Conservation (phyloP, 1,140 invertebrate genomes). For the Polypedilum pembai region DNA sequence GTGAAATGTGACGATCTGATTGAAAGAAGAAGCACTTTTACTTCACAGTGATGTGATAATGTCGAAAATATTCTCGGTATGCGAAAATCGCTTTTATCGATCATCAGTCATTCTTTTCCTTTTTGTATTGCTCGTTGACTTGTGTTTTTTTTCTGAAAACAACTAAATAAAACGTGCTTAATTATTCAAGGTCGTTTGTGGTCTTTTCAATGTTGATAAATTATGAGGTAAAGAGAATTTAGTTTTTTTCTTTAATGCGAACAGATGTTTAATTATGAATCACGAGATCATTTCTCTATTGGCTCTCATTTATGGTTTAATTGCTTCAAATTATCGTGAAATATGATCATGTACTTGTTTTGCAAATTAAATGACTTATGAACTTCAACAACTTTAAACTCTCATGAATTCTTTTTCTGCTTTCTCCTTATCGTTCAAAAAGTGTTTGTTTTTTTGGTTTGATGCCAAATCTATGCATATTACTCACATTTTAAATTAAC, state of each 20-base stretch:
- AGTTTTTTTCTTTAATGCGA: background rate
- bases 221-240: background rate
- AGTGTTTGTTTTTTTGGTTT: background rate
- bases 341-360: background rate
- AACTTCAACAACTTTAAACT: background rate
- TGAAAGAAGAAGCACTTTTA: background rate
- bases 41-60: background rate
- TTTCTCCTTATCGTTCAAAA: background rate
- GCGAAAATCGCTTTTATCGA: slow-evolving; percentile 1
- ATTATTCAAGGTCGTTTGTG: background rate
- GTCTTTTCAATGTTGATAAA: background rate
- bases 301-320: background rate
- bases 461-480: background rate
- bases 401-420: background rate
- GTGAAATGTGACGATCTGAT: background rate
- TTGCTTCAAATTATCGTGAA: background rate
- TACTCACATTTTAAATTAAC: background rate
- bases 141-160: background rate
- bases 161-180: background rate
- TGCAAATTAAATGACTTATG: background rate
- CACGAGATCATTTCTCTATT: background rate
- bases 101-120: background rate
- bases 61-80: background rate
- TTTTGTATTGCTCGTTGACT: background rate
- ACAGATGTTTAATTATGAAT: background rate